Conservation (phyloP, 64 coral and sea anemone species). For the Pocillopora damicornis region DNA sequence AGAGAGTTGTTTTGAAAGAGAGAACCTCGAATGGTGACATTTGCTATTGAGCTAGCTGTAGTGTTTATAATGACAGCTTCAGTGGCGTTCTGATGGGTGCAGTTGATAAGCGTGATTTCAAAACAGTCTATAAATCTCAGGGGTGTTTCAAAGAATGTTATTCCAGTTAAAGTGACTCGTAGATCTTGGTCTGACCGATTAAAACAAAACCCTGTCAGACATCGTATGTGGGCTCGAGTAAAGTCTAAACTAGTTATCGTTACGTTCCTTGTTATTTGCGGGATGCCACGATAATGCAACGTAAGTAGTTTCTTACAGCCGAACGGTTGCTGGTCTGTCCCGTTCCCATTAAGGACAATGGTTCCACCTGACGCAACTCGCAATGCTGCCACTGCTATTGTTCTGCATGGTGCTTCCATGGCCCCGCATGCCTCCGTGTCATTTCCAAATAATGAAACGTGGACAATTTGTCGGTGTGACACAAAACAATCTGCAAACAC, state of each 20-base stretch:
- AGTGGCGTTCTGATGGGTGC: not conserved
- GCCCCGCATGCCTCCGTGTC: not conserved
- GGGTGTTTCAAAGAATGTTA: not conserved
- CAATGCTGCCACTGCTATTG: not conserved
- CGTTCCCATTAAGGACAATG: conserved; percentile 1
- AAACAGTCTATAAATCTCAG: conserved; percentile 14
- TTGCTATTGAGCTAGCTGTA: not conserved
- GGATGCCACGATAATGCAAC: not conserved
- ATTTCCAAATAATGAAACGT: not conserved
- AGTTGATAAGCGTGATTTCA: not conserved
- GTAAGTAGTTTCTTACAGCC: not conserved
- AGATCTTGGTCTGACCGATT: not conserved
- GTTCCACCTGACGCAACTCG: not conserved
- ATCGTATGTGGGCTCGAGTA: not conserved
- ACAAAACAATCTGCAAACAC: not conserved
- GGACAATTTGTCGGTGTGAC: not conserved
- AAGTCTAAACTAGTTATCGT: not conserved
- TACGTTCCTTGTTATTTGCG: not conserved
- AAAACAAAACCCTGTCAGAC: not conserved
- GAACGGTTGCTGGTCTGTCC: not conserved
- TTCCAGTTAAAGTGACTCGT: not conserved
- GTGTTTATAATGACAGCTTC: not conserved
- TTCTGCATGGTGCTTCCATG: not conserved
- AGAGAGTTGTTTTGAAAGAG: conserved; percentile 7
- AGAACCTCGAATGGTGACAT: not conserved